Evolutionary conservation across 2,888 invertebrate species (phyloP), one percentile per base, ranked within the genome.

Genomic region (Cenopis cana): DNA sequence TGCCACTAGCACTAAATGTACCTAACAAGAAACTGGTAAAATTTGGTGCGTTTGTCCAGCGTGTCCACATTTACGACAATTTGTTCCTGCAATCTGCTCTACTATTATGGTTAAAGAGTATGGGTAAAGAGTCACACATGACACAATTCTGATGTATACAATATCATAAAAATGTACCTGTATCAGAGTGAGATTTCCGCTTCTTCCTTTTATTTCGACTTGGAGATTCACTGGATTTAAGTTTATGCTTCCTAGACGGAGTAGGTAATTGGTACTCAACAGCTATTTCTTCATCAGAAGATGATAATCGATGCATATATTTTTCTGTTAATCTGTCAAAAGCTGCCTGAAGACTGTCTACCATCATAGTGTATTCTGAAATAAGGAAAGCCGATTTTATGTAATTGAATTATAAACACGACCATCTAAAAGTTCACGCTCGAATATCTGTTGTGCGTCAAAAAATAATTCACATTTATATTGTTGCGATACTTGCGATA

Each of bases 351-450:
- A 98, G 92, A 84, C 96, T 97, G 82, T 96, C 96, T 11, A 97
- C 97, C 98, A 98, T 98, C 84, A 95, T 95, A 0, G 97, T 97
- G 80, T 98, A 98, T 88, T 98, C 98, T 98, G 88, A 59, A 90
- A 85, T 59, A 54, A 62, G 24, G 59, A 56, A 55, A 66, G 17
- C 20, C 24, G 33, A 55, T 33, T 56, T n/a, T 50, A 41, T n/a
- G 14, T 50, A 55, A 64, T 54, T 29, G 36, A 38, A 29, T 12
- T 24, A 54, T 49, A 17, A 49, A 2, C 2, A 17, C n/a, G 49
- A 5, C 14, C 8, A 17, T 49, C 17, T 6, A 17, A 52, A 20
- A 20, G 12, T 24, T 24, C 6, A 1, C 54, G 11, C 14, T 1
- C 50, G 18, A 49, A 49, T 17, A 17, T n/a, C 5, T n/a, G 49